phyloP scores from a whole-genome alignment of 2,888 invertebrate species.

The Osedax frankpressi region DNA sequence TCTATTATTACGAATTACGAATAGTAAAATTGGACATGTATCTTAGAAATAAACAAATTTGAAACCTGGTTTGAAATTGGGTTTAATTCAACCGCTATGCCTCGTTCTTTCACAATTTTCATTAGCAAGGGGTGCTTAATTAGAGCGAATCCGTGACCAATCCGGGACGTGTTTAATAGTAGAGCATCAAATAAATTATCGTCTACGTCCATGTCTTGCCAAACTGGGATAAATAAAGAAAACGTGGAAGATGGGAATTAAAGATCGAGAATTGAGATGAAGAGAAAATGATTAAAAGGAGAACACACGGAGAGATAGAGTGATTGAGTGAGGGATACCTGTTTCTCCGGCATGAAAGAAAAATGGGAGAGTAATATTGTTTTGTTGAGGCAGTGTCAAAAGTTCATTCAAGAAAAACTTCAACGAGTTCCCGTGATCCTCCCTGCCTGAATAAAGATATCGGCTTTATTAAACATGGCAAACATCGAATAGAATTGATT shows the following conservation, averaged over 20 bases:
- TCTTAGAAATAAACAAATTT: no score
- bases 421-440: slow-evolving; percentile 34
- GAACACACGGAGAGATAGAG: no score
- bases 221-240: no score
- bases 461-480: no score
- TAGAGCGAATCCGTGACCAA: slow-evolving; percentile 41
- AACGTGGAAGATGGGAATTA: no score
- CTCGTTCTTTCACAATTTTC: slow-evolving; percentile 27
- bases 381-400: slow-evolving; percentile 31
- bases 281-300: no score
- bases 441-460: no score
- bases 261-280: no score
- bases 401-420: slow-evolving; percentile 33
- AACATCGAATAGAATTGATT: no score
- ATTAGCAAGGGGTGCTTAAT: slow-evolving; percentile 36
- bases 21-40: no score
- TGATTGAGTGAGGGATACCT: no score
- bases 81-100: slow-evolving; percentile 38
- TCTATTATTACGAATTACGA: no score
- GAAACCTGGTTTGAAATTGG: slow-evolving; percentile 45
- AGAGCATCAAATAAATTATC: slow-evolving; percentile 39
- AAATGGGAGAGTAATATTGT: slow-evolving; percentile 32
- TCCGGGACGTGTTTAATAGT: slow-evolving; percentile 35
- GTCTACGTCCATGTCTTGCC: slow-evolving; percentile 35
- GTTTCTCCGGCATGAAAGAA: slow-evolving; percentile 46